phyloP scores from a whole-genome alignment of 2,113 vertebrate genomes.

The Bothrops jararaca region DNA sequence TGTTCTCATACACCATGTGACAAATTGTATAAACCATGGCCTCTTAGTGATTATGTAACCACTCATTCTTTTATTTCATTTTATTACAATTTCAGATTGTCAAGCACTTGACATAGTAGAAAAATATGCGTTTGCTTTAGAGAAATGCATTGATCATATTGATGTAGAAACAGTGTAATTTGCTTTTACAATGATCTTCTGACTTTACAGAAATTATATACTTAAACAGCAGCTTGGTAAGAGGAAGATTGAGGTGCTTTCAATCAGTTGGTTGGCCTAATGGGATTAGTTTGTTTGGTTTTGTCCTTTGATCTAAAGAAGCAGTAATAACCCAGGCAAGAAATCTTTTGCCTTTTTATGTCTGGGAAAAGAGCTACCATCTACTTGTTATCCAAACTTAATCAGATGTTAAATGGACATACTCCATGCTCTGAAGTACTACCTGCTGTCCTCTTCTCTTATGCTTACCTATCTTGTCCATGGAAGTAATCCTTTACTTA shows the following conservation, averaged over 20 bases:
- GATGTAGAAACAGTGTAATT: slow-evolving; percentile 22
- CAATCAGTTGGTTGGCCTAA: neutral
- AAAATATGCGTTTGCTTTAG: slow-evolving; percentile 38
- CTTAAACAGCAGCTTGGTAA: neutral
- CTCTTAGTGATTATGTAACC: slow-evolving; percentile 22
- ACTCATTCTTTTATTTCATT: slow-evolving; percentile 21
- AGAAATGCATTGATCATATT: slow-evolving; percentile 16
- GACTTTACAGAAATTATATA: neutral
- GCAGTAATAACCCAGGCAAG: neutral
- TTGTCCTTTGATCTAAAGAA: neutral
- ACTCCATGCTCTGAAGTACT: neutral
- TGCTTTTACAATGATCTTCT: slow-evolving; percentile 8
- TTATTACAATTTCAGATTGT: slow-evolving; percentile 18
- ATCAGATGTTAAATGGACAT: neutral
- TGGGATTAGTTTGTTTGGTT: neutral
- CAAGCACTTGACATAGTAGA: slow-evolving; percentile 23
- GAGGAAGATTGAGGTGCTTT: neutral
- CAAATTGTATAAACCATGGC: slow-evolving; percentile 24
- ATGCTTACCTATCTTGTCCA: neutral
- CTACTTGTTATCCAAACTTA: neutral
- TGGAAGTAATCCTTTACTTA: neutral
- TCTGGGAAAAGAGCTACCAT: neutral
- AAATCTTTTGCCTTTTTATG: neutral
- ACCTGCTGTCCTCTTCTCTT: neutral
- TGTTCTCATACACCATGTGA: slow-evolving; percentile 15